Base-by-base conservation (phyloP, 92 coral and sea anemone species). In the Bergia puertoricense region DNA sequence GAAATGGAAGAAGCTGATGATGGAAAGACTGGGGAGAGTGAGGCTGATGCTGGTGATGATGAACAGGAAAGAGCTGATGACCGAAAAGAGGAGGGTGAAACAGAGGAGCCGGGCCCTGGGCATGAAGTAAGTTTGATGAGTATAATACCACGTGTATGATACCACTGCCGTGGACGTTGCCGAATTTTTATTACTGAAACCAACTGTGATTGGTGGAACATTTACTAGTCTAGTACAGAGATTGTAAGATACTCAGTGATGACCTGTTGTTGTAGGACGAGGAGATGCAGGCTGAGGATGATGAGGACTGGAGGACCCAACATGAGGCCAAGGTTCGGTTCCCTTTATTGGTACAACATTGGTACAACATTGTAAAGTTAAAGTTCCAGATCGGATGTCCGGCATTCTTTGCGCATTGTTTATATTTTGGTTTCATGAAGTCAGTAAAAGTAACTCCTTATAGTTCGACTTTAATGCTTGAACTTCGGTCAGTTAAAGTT, bases 291-390 rank as follows among this genome's bases (percentile, higher is more conserved):
- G 89, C 82, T 0, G 88, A 86, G 15, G 82, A 81, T 14, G 93
- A 91, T 30, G 89, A 92, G 11, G 94, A 93, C 81, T 96, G 99
- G 99, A 93, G 86, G 86, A 95, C 98, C 39, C 85, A 93, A 18
- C 89, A 93, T 48, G 92, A 93, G 83, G 88, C 90, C 75, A 87
- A 96, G 98, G 99, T 94, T 71, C 15, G 59, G 16, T 16, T 54
- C 16, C 16, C 59, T 54, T 54, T 54, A 13, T 54, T 54, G 59
- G 59, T 54, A 11, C 59, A 54, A 13, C 59, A 46, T 46, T 46
- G 56, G 56, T 50, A 6, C 13, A 50, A 8, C 56, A 5, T 8
- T 5, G 56, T 50, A 8, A 50, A 2, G 56, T 50, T 11, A 50
- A 50, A 50, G 8, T 0, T 50, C 56, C 10, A 51, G 57, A 51